Base-by-base conservation (phyloP, 2,797 vertebrate genomes). In the Eulemur mongoz region DNA sequence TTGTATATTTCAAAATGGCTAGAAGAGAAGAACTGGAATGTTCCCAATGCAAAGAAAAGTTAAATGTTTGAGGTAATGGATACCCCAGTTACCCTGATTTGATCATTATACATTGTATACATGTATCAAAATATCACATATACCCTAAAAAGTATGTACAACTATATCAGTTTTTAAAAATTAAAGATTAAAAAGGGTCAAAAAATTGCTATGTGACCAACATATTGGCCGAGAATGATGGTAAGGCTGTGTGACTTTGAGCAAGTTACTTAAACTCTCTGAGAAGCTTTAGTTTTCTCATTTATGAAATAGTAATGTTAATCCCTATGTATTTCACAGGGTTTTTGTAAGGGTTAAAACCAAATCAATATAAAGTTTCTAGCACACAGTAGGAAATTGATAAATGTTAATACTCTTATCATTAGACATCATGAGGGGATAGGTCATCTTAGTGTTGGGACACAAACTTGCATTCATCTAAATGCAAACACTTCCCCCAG, bases 221-320 rank as follows among this genome's bases (percentile, higher is more conserved):
- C 14, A 82, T 95, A 83, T 40, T 95, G 38, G 7, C 65, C 48
- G 86, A 69, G 23, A 84, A 88, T 76, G 22, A 61, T 82, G 25
- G 27, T 81, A 94, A 88, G 23, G 43, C 50, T 70, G 20, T 93
- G 63, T 76, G 25, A 45, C 38, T 93, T 85, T 79, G 65, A 94
- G 35, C 70, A 86, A 78, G 22, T 93, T 93, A 80, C 30, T 72
- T 87, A 76, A 81, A 80, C 40, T 82, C 81, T 92, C 52, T 82
- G 63, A 93, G 79, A 91, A 89, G 40, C 17, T 78, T 97, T 82
- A 40, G 8, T 89, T 82, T 95, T 86, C 80, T 96, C 69, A 70
- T 87, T 85, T 95, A 59, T 89, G 86, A 93, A 78, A 95, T 54
- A 90, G 45, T 45, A 89, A 63, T 94, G 30, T 35, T 82, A 92